phyloP scores from a whole-genome alignment of 2,797 vertebrate genomes.

The Danio aesculapii region DNA sequence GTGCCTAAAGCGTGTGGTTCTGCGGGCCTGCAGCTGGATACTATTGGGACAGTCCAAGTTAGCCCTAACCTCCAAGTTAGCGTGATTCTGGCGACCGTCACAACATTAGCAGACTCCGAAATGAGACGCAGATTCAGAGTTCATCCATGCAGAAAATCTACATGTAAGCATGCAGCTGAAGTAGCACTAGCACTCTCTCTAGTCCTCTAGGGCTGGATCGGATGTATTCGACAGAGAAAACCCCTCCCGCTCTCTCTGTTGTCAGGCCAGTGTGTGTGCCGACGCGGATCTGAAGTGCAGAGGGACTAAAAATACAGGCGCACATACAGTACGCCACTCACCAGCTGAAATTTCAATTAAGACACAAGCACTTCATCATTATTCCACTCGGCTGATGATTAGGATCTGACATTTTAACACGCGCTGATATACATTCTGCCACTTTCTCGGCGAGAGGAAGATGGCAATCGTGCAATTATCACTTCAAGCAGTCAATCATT shows the following conservation, averaged over 20 bases:
- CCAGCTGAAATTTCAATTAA: slow-evolving; percentile 54
- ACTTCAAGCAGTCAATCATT: slow-evolving; percentile 51
- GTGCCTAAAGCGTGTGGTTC: too few species aligned
- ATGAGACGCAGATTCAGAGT: too few species aligned
- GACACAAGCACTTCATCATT: slow-evolving; percentile 60
- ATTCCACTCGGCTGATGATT: slow-evolving; percentile 55
- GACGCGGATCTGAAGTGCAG: slow-evolving; percentile 23
- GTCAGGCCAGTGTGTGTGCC: slow-evolving; percentile 33
- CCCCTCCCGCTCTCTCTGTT: slow-evolving; percentile 17
- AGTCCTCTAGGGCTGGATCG: not conserved
- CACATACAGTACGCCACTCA: slow-evolving; percentile 10
- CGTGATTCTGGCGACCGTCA: too few species aligned
- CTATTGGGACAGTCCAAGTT: too few species aligned
- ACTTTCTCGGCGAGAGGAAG: slow-evolving; percentile 34
- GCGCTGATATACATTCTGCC: slow-evolving; percentile 54
- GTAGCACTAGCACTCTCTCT: not conserved
- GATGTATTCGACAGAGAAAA: slow-evolving; percentile 5
- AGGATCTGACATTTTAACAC: slow-evolving; percentile 62
- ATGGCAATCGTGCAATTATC: slow-evolving; percentile 58
- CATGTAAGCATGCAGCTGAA: not conserved
- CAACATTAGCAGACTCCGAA: too few species aligned
- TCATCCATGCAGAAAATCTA: too few species aligned
- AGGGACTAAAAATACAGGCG: slow-evolving; percentile 52
- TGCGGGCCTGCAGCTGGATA: too few species aligned
- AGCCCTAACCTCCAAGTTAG: too few species aligned